Conservation (phyloP, 2,888 invertebrate genomes). For the Crepidodera aurea region DNA sequence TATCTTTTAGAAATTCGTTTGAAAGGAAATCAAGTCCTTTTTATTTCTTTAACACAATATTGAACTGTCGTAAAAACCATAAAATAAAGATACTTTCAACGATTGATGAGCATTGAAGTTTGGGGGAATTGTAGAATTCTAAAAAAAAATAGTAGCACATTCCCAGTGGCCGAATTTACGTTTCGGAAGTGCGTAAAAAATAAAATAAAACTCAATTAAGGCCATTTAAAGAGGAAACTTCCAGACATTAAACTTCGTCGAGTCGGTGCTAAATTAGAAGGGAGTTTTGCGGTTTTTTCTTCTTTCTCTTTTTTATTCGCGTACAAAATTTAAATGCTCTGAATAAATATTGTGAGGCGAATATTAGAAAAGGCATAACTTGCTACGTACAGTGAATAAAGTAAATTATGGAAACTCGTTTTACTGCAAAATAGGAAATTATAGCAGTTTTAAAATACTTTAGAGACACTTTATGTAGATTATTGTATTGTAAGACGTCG, state of each 20-base stretch:
- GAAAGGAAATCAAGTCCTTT: conserved; percentile 1
- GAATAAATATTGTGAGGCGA: conserved; percentile 20
- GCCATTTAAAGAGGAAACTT: conserved; percentile 39
- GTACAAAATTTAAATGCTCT: conserved; percentile 21
- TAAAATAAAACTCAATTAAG: conserved; percentile 41
- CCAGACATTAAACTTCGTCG: conserved; percentile 34
- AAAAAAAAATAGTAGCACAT: conserved; percentile 22
- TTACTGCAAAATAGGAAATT: neutral
- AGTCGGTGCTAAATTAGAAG: conserved; percentile 31
- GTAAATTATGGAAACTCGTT: neutral
- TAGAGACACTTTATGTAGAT: too few species aligned
- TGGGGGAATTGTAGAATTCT: conserved; percentile 22
- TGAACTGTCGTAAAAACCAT: conserved; percentile 10
- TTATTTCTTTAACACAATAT: conserved; percentile 14
- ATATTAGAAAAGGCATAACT: conserved; percentile 10
- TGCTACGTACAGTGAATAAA: neutral
- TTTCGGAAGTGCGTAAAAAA: conserved; percentile 41
- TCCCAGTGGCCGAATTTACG: conserved; percentile 39
- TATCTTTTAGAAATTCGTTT: neutral
- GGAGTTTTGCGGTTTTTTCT: conserved; percentile 23
- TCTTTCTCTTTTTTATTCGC: conserved; percentile 3
- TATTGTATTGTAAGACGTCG: too few species aligned
- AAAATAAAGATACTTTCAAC: conserved; percentile 29
- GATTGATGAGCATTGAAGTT: conserved; percentile 37
- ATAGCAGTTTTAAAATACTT: neutral